A percentile compares a stretch with the other conserved stretches of the same genome.
Evolutionary conservation across 1,140 invertebrate genomes (phyloP).

Genomic region (Drosophila nigromelanica): DNA sequence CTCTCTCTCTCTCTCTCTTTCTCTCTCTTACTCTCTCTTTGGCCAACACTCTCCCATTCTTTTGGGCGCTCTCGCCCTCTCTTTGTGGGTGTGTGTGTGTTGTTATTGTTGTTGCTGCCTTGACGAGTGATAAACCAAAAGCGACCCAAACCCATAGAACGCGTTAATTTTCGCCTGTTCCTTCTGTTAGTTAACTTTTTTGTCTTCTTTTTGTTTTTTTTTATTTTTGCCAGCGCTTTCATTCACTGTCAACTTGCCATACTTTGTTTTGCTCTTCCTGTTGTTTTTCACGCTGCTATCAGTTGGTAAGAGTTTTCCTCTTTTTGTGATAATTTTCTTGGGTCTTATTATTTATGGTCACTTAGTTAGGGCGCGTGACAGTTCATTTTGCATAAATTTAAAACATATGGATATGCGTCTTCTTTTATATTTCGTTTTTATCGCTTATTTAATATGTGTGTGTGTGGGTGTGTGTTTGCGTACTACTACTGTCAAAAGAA

Average conservation of each 20-base stretch:
- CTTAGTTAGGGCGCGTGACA: slow-evolving; percentile 45
- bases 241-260: slow-evolving; percentile 45
- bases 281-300: slow-evolving; percentile 29
- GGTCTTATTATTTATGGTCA: slow-evolving; percentile 64
- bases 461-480: neutral
- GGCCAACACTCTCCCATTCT: neutral
- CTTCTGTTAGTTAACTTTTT: slow-evolving; percentile 23
- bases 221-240: slow-evolving; percentile 24
- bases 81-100: slow-evolving; percentile 4
- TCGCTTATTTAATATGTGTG: slow-evolving; percentile 33
- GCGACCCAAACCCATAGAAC: slow-evolving; percentile 32
- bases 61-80: neutral
- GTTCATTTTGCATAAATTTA: slow-evolving; percentile 61
- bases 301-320: slow-evolving; percentile 25
- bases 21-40: slow-evolving; percentile 7
- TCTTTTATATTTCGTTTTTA: slow-evolving; percentile 39
- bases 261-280: slow-evolving; percentile 23
- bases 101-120: slow-evolving; percentile 20
- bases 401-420: slow-evolving; percentile 50
- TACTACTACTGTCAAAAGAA: slow-evolving; percentile 23
- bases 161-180: slow-evolving; percentile 49
- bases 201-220: neutral
- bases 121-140: slow-evolving; percentile 41
- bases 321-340: slow-evolving; percentile 17
- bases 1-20: neutral